Percentiles rank a stretch among this genome's conserved stretches.
phyloP scores from a whole-genome alignment of 2,888 invertebrate species.

The Gymnocheta viridis region DNA sequence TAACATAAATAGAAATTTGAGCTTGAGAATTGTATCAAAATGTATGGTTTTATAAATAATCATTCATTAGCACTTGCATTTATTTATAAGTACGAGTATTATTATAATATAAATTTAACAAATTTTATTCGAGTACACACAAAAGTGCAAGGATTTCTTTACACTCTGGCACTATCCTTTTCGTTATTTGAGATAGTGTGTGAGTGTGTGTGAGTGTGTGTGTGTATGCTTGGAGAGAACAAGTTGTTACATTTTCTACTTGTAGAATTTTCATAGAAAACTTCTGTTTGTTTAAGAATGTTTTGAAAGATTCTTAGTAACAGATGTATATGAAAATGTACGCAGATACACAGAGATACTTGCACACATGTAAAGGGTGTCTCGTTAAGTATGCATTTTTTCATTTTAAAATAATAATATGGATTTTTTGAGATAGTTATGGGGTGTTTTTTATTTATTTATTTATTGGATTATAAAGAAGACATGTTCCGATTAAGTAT shows the following conservation, averaged over 20 bases:
- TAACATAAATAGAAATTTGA: neutral
- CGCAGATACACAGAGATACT: neutral
- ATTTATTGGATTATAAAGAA: too few species aligned
- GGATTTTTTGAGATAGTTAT: too few species aligned
- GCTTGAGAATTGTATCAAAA: neutral
- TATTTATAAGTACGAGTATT: constrained; percentile 11
- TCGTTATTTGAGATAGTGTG: neutral
- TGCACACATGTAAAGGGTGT: neutral
- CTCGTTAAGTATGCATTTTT: too few species aligned
- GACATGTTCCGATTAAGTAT: too few species aligned
- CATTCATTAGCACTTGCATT: constrained; percentile 41
- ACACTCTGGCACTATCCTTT: neutral
- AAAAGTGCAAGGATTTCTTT: constrained; percentile 16
- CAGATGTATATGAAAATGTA: neutral
- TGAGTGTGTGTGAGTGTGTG: neutral
- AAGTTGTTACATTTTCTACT: neutral
- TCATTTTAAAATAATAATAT: too few species aligned
- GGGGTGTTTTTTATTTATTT: too few species aligned
- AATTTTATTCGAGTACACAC: constrained; percentile 19
- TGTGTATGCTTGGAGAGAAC: neutral
- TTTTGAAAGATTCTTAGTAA: constrained; percentile 27
- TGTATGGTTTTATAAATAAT: constrained; percentile 42
- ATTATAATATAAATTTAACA: constrained; percentile 23
- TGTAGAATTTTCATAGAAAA: constrained; percentile 5
- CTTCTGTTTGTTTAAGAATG: constrained; percentile 40